Conservation (phyloP, 2,113 vertebrate genomes). For the human (Homo sapiens) region DNA sequence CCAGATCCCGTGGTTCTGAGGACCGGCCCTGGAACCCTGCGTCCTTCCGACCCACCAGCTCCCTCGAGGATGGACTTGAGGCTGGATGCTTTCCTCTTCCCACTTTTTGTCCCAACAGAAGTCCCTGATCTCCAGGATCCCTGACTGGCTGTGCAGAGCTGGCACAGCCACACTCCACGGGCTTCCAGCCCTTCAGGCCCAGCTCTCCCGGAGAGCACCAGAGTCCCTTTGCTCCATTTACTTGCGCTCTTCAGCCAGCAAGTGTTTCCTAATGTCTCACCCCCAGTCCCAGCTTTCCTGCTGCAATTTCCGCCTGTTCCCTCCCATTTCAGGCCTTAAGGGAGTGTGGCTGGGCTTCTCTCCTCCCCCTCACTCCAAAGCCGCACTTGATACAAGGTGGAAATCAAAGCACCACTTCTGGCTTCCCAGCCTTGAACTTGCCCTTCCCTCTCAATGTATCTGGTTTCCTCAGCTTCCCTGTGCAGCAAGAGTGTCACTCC, state of each 20-base stretch:
- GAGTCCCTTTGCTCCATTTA: neutral
- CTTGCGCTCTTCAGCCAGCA: neutral
- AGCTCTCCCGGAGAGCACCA: neutral
- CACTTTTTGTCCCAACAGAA: neutral
- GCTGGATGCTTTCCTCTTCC: neutral
- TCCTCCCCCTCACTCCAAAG: neutral
- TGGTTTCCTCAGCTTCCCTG: neutral
- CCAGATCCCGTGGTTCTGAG: neutral
- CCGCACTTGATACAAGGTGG: neutral
- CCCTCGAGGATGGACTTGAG: neutral
- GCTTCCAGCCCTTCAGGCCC: neutral
- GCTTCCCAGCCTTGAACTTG: neutral
- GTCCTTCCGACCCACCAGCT: neutral
- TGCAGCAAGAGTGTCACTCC: neutral
- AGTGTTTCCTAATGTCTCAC: neutral
- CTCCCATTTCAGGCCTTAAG: neutral
- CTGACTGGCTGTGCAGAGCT: neutral
- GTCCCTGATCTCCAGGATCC: neutral
- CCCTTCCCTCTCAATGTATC: neutral
- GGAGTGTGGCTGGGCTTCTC: neutral
- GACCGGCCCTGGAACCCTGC: neutral
- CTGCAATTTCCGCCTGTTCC: neutral
- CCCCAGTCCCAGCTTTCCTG: neutral
- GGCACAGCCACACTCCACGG: neutral
- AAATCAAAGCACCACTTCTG: neutral